phyloP scores from a whole-genome alignment of 2,888 invertebrate genomes.

The Lithophane leautieri region DNA sequence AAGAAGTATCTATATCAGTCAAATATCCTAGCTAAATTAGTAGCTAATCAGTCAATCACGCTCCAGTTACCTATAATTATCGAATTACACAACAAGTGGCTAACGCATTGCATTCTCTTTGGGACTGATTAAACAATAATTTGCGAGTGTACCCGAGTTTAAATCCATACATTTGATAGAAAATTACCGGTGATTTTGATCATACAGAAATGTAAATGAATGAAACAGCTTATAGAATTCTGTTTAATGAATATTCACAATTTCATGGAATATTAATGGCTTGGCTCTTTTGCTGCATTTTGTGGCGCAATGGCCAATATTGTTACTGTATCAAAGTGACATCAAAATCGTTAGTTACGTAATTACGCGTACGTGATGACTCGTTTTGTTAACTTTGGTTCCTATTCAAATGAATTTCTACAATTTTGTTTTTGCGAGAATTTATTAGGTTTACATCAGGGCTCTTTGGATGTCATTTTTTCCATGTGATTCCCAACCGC shows the following conservation, averaged over 20 bases:
- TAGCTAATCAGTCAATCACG: slow-evolving; percentile 68
- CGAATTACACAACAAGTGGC: slow-evolving; percentile 54
- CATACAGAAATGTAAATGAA: slow-evolving; percentile 9
- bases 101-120: slow-evolving; percentile 44
- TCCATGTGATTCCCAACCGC: background rate
- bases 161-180: slow-evolving; percentile 11
- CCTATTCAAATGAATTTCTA: background rate
- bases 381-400: background rate
- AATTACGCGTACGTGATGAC: too few species aligned
- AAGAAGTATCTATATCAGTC: slow-evolving; percentile 24
- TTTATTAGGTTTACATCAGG: background rate
- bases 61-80: slow-evolving; percentile 65
- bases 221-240: background rate
- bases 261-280: slow-evolving; percentile 1
- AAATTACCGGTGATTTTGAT: slow-evolving; percentile 22
- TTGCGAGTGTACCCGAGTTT: slow-evolving; percentile 24
- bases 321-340: background rate
- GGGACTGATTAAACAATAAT: slow-evolving; percentile 47
- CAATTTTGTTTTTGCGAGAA: background rate
- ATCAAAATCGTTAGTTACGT: background rate
- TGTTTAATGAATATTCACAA: slow-evolving; percentile 4
- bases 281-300: background rate
- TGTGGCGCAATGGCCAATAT: slow-evolving; percentile 1
- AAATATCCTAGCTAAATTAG: slow-evolving; percentile 69
- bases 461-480: too few species aligned